Evolutionary conservation across 2,797 vertebrate species (phyloP).

Genomic region (Propithecus perrieri): DNA sequence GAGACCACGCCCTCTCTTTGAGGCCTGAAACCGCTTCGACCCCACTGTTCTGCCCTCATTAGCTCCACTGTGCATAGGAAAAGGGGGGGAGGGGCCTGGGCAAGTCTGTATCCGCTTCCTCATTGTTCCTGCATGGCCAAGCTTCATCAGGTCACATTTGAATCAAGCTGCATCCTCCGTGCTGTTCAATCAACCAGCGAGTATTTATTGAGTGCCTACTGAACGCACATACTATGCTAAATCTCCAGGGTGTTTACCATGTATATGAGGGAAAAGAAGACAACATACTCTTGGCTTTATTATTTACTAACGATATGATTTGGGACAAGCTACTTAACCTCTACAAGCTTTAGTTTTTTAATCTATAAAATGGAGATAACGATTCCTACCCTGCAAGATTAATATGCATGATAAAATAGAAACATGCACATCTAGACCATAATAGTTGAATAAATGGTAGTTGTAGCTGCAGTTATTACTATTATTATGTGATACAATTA

Average conservation of each 20-base stretch:
- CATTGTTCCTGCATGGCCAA: not conserved
- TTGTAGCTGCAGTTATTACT: not conserved
- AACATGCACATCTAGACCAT: not conserved
- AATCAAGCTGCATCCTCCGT: not conserved
- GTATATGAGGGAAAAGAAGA: not conserved
- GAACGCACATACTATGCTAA: not conserved
- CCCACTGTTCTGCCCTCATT: not conserved
- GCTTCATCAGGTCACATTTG: not conserved
- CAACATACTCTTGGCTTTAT: not conserved
- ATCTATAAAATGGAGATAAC: not conserved
- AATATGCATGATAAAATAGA: not conserved
- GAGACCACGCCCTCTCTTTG: not conserved
- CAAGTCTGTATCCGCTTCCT: not conserved
- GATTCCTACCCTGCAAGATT: not conserved
- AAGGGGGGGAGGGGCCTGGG: not conserved
- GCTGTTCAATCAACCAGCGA: not conserved
- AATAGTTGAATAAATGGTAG: not conserved
- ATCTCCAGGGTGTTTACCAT: not conserved
- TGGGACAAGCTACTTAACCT: not conserved
- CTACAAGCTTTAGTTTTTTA: not conserved
- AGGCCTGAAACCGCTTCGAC: not conserved
- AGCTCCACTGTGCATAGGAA: not conserved
- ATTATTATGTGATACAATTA: not conserved
- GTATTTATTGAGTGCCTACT: not conserved
- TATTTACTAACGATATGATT: not conserved